Base-by-base conservation (phyloP, 2,797 vertebrate genomes). In the Myiotriccus ornatus region DNA sequence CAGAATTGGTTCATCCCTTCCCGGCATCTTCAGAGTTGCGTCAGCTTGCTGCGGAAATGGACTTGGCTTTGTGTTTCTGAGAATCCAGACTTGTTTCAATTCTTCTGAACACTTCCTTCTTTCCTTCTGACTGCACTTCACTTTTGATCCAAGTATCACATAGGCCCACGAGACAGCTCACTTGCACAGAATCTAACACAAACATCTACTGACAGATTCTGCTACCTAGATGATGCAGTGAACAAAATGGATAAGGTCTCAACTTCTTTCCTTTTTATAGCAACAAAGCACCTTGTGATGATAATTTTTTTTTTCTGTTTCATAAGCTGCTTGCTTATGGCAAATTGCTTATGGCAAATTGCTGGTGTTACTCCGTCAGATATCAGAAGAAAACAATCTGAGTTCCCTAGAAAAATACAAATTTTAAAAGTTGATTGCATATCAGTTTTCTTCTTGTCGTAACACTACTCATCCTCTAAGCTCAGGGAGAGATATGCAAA, bases 21-120 rank as follows among this genome's bases (percentile, higher is more conserved):
- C 83, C 84, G 77, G 85, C 83, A 93, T 91, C 62, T 67, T 67
- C 63, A 93, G 79, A 52, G 63, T 76, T 94, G 83, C 52, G 10
- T 91, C 89, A 94, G 43, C 79, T 91, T 87, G 76, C 43, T 78
- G 57, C 8, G 4, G 68, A 87, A 93, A 77, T 59, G 82, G 76
- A 95, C 89, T 92, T 76, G 59, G 73, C 80, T 62, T 65, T 50
- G 59, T 81, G 23, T 71, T 96, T 94, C 94, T 87, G 74, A 89
- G 90, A 95, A 95, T 47, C 76, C 71, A 91, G 80, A 17, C 64
- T 47, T 83, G 86, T 95, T 91, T 85, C 89, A 76, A 79, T 79
- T 92, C 71, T 95, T 85, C 80, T 67, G 82, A 76, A 69, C 32
- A 88, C 78, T 93, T 95, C 93, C 87, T 95, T 79, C 74, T 96